phyloP scores from a whole-genome alignment of 2,113 vertebrate genomes.

The Gopherus flavomarginatus region DNA sequence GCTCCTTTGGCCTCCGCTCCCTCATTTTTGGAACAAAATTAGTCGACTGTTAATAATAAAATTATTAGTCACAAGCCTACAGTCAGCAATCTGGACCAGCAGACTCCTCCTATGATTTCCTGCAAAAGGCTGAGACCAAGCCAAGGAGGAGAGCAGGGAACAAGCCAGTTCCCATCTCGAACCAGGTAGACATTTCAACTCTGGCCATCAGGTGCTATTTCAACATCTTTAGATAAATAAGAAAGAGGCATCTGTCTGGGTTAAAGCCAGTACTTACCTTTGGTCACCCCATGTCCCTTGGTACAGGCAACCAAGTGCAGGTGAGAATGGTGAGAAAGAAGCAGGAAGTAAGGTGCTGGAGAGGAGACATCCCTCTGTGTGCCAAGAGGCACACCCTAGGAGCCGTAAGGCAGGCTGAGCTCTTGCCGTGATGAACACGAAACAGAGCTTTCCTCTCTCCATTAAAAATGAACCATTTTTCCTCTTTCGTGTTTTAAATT shows the following conservation, averaged over 20 bases:
- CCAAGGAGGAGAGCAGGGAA: neutral
- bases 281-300: neutral
- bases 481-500: neutral
- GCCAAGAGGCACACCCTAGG: neutral
- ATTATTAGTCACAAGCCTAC: neutral
- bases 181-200: fast-evolving
- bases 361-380: neutral
- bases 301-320: neutral
- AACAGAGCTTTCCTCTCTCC: neutral
- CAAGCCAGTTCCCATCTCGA: fast-evolving
- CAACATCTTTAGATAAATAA: neutral
- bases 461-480: neutral
- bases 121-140: fast-evolving
- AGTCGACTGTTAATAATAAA: neutral
- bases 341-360: neutral
- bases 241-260: neutral
- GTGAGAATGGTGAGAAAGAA: neutral
- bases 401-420: neutral
- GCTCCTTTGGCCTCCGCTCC: neutral
- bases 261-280: fast-evolving
- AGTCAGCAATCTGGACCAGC: fast-evolving
- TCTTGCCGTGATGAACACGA: neutral
- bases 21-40: neutral
- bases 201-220: neutral
- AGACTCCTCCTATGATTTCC: neutral